Base-by-base conservation (phyloP, 2,797 vertebrate species). In the Hypotaenidia okinawae region DNA sequence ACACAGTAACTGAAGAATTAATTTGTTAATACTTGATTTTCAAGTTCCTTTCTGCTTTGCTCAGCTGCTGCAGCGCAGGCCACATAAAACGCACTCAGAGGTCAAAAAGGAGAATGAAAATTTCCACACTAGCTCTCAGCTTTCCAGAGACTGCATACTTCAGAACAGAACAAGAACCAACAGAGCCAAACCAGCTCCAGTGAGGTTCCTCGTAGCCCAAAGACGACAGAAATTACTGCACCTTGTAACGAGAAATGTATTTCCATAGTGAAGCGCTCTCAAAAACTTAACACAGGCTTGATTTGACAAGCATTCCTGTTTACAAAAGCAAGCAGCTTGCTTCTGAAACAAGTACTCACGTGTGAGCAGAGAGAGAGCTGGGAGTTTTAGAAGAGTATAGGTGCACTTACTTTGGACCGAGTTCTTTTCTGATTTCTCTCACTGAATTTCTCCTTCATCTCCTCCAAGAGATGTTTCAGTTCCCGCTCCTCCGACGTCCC, bases 361-460 rank as follows among this genome's bases (percentile, higher is more conserved):
- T 8, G 77, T 61, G 83, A 92, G 35, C 62, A 78, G 55, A 45
- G 47, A 70, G 70, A 70, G 55, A 87, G 39, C 18, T 39, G 87
- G 33, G 90, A 89, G 67, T 41, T 93, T 64, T 73, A 95, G 51
- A 89, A 14, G 39, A 84, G 72, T 28, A 43, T 18, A 70, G 67
- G 82, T 55, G 54, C 77, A 98, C 99, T 99, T 98, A 99, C 99
- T 98, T 99, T 99, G 77, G 99, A 98, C 59, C 98, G 98, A 52
- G 97, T 91, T 92, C 98, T 98, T 95, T 99, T 99, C 84, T 98
- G 98, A 87, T 92, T 98, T 95, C 97, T 98, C 96, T 98, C 98
- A 12, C 98, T 98, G 95, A 99, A 99, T 96, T 99, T 99, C 97
- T 99, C 99, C 97, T 99, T 99, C 98, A 99, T 99, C 95, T 99